Base-by-base conservation (phyloP, 2,797 vertebrate genomes). In the Sebastes diploproa region DNA sequence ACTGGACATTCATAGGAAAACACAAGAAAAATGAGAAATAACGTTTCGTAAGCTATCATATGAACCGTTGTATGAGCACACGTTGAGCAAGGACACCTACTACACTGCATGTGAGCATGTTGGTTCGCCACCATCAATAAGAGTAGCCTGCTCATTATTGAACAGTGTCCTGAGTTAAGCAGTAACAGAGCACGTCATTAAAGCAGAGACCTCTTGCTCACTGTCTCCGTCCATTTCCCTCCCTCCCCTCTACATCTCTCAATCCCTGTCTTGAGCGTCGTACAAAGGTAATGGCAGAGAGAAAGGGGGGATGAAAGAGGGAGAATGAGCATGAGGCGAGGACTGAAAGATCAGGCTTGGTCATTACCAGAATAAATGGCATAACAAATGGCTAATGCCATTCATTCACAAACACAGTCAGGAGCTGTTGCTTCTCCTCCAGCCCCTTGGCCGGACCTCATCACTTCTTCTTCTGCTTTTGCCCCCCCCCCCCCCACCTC, bases 361-460 rank as follows among this genome's bases (percentile, higher is more conserved):
- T 89, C 88, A 88, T 93, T 94, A 94, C 85, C 78, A 46, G 75
- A 93, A 91, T 89, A 83, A 95, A 93, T 88, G 84, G 86, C 88
- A 88, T 91, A 88, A 92, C 88, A 88, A 94, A 94, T 92, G 86
- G 90, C 77, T 88, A 85, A 91, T 84, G 89, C 82, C 74, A 84
- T 88, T 93, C 91, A 95, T 95, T 95, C 62, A 82, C 88, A 89
- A 88, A 93, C 90, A 88, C 79, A 78, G 84, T 75, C 77, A 16
- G 72, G 56, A 50, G 80, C 78, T 30, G 50, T 78, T 64, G 69
- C 81, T 58, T 52, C 64, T 66, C 52, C 52, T 54, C 50, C 62
- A 38, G 67, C 75, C 76, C 18, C 77, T 67, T 78, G 11, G 20
- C 75, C 32, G 75, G 72, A 88, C 81, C 71, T 86, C 84, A 79